Evolutionary conservation across 2,888 invertebrate genomes (phyloP).

Genomic region (Timandra comae): DNA sequence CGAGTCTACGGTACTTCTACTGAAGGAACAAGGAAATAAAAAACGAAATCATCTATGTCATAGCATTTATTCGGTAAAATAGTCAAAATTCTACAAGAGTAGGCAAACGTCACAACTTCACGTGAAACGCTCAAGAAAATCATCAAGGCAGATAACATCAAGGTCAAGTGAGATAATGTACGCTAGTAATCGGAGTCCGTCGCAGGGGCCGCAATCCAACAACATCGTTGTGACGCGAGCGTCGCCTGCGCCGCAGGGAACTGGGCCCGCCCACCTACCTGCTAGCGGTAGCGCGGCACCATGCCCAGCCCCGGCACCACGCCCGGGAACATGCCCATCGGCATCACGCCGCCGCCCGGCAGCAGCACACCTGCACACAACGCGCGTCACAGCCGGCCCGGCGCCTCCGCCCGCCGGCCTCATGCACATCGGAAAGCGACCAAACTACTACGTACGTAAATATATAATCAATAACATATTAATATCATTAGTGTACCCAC

Average conservation of each 20-base stretch:
- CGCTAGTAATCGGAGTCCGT: constrained; percentile 33
- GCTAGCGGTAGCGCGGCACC: constrained; percentile 78
- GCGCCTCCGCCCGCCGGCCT: constrained; percentile 18
- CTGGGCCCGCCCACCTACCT: constrained; percentile 61
- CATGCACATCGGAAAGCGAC: constrained; percentile 75
- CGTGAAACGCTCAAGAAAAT: constrained; percentile 68
- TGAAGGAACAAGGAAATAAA: constrained; percentile 31
- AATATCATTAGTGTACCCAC: constrained; percentile 76
- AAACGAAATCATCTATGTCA: constrained; percentile 45
- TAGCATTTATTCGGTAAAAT: constrained; percentile 74
- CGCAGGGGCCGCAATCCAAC: constrained; percentile 76
- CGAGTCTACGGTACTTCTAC: constrained; percentile 10
- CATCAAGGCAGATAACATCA: constrained; percentile 66
- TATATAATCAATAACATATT: too few relatives aligned
- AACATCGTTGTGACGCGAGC: constrained; percentile 65
- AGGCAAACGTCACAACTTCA: constrained; percentile 75
- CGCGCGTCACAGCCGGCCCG: background rate
- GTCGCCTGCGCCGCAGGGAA: constrained; percentile 75
- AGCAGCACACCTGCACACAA: constrained; percentile 69
- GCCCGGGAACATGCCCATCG: constrained; percentile 37
- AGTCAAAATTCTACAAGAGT: constrained; percentile 75
- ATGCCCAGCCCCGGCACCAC: constrained; percentile 55
- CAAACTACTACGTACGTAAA: constrained; percentile 73
- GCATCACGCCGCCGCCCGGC: constrained; percentile 72
- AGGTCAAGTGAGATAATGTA: constrained; percentile 28